These are phyloP conservation scores for Heliconius aoede DNA, from an alignment of 2,888 invertebrate species.

Conservation along the genomic window DNA sequence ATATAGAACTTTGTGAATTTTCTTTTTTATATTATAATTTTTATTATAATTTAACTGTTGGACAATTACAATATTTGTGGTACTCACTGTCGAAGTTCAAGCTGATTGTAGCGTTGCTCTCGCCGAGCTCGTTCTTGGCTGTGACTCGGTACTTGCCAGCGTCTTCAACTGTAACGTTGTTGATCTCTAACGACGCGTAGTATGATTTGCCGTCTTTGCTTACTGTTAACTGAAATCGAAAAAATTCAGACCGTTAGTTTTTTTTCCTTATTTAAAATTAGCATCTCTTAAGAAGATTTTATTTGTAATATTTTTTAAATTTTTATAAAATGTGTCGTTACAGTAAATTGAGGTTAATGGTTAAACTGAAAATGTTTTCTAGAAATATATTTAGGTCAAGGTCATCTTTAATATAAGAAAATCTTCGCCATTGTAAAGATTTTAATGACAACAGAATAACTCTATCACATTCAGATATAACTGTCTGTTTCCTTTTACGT, in stretches of 20 bases:
- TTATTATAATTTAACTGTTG: conserved; percentile 2
- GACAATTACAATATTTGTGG: background rate
- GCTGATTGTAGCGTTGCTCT: conserved; percentile 98
- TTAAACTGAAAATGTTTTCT: background rate
- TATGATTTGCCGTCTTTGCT: conserved; percentile 97
- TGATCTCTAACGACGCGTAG: conserved; percentile 95
- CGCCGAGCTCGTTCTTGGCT: conserved; percentile 98
- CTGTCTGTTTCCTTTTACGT: background rate
- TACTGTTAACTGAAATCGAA: conserved; percentile 87
- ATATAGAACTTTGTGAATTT: background rate
- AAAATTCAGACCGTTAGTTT: background rate
- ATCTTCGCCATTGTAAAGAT: background rate
- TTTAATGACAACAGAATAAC: background rate
- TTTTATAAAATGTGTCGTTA: conserved; percentile 32
- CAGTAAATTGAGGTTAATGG: conserved; percentile 62
- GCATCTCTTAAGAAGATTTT: background rate
- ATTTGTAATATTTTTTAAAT: background rate
- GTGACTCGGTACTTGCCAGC: conserved; percentile 98
- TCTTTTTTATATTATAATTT: background rate
- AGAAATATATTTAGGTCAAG: conserved; percentile 64
- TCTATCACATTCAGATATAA: background rate
- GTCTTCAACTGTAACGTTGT: conserved; percentile 97
- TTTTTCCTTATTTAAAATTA: conserved; percentile 3
- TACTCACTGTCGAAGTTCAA: conserved; percentile 99
- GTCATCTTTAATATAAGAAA: conserved; percentile 34